Evolutionary conservation across 64 coral and sea anemone genomes (phyloP), one percentile per base, ranked within the genome.

Genomic region (Stichodactyla helianthus): DNA sequence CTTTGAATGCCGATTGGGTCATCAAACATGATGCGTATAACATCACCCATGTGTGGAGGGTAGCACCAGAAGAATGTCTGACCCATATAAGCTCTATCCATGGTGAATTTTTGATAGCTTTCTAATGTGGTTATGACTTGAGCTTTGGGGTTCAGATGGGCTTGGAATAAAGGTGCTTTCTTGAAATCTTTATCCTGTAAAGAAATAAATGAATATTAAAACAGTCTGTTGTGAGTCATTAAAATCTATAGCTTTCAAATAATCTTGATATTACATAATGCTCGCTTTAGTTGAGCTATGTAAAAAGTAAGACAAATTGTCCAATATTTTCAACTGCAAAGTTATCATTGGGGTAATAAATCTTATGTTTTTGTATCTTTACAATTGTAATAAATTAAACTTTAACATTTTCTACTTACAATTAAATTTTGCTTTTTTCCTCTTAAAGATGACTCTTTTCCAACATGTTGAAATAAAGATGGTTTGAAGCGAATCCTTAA

Each of bases 61-160:
- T 92, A 94, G 51, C 93, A 91, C 96, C 96, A 98, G 57, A 98
- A 94, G 85, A 98, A 98, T 27, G 93, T 98, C 93, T 98, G 96
- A 26, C 96, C 96, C n/a, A 82, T 98, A 61, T 98, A 98, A 19
- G 93, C 88, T 53, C 96, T 86, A 27, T 98, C 93, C 7, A 93
- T 83, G 7, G 87, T 90, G 62, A 89, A 92, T 1, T 77, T 83
- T 51, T 95, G 93, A 53, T 98, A 95, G 6, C 87, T 71, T 28
- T 98, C 93, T 35, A 98, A 71, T 59, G 96, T 92, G 0, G 96
- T 86, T 57, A 95, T 27, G 7, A 68, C 85, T 26, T 56, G 51
- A 15, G 87, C 93, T 50, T 98, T 90, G 52, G 96, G 96, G 28
- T 98, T 98, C 6, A 98, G 85, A 89, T 98, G 96, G 56, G 96